These are phyloP conservation scores for Crax fasciolata DNA, from an alignment of 2,797 vertebrate species.

Conservation along the genomic window DNA sequence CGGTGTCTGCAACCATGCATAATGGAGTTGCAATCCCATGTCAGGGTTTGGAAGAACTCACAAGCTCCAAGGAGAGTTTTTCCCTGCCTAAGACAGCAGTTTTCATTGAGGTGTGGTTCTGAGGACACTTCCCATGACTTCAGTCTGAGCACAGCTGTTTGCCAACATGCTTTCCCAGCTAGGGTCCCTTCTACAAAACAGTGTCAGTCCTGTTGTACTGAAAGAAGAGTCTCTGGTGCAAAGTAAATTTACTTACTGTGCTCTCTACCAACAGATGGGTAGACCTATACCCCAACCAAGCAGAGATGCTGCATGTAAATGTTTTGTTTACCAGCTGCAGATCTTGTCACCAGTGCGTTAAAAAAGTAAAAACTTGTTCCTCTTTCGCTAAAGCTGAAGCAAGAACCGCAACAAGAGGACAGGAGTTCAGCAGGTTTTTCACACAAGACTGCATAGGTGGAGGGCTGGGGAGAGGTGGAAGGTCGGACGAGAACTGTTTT, in stretches of 20 bases:
- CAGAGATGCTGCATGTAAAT: neutral
- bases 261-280: neutral
- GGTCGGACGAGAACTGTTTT: conserved; percentile 3
- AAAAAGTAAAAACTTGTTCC: conserved; percentile 55
- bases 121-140: neutral
- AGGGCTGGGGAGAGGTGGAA: conserved; percentile 11
- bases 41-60: neutral
- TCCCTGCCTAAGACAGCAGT: neutral
- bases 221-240: neutral
- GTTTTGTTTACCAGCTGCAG: neutral
- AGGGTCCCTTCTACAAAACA: neutral
- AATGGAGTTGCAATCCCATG: neutral
- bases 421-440: conserved; percentile 8
- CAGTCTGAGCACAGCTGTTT: neutral
- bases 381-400: conserved; percentile 56
- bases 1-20: neutral
- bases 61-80: neutral
- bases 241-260: neutral
- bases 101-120: conserved; percentile 10
- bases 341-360: conserved; percentile 2
- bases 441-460: neutral
- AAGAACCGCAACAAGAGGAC: neutral
- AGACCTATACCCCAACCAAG: neutral
- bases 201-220: neutral
- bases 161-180: neutral